Base-by-base conservation (phyloP, 2,888 invertebrate genomes). In the Chydorus sphaericus region DNA sequence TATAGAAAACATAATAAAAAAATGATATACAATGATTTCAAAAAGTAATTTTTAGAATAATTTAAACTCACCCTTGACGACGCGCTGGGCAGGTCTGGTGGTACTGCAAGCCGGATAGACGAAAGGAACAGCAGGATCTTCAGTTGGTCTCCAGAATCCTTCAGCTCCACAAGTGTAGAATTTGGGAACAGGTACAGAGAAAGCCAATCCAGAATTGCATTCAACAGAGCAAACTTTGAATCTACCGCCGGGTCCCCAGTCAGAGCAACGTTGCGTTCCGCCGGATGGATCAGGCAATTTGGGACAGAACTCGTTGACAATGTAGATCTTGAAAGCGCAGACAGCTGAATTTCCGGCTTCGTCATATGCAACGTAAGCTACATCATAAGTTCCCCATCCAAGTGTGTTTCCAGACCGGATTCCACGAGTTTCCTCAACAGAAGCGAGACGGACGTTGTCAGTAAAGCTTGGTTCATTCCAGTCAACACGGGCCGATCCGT, bases 161-260 rank as follows among this genome's bases (percentile, higher is more conserved):
- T 96, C 94, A 55, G 87, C 88, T n/a, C 93, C 94, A 67, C 97
- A 97, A 1, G 91, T 91, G 69, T 93, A 97, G 76, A 96, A 96
- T 62, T 88, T 85, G 1, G 96, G 93, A n/a, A 93, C 87, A 57
- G 82, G 80, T 67, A 90, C 86, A 0, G 93, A 91, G 75, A 97
- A 97, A 62, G 85, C 76, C 6, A 90, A 73, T n/a, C 89, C 88
- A 57, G 80, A 71, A 62, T 88, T 85, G 65, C 92, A 92, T 50
- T 81, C 77, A 59, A 92, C 91, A 70, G 91, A 90, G 69, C 94
- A 96, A 1, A 93, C 87, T 73, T 92, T 92, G 71, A 92, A 93
- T 66, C 91, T 89, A 39, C 93, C 90, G 55, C 91, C 91, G 2
- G 93, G 91, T 49, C 94, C 94, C 93, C 93, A 94, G 66, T 89